These are phyloP conservation scores for Sipha maydis DNA, from an alignment of 2,888 invertebrate genomes.

Conservation along the genomic window DNA sequence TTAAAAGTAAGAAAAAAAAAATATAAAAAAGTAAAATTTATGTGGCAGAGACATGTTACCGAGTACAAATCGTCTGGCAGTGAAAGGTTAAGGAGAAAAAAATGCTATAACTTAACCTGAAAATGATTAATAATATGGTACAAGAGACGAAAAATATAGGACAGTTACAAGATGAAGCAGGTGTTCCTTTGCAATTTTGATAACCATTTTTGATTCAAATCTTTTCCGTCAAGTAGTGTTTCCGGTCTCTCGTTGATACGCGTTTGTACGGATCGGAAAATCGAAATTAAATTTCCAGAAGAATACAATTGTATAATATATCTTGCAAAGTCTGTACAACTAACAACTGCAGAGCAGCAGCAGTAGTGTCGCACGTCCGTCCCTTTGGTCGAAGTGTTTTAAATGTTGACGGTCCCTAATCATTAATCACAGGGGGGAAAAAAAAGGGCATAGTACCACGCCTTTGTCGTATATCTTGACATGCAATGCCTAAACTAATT, in stretches of 20 bases:
- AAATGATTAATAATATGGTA: background rate
- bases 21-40: no score
- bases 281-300: background rate
- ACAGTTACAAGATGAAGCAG: background rate
- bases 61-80: no score
- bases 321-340: background rate
- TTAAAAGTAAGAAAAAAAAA: no score
- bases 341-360: no score
- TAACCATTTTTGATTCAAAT: background rate
- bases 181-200: background rate
- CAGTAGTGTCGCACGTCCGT: no score
- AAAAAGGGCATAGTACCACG: conserved; percentile 28
- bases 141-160: background rate
- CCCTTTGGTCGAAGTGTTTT: conserved; percentile 23
- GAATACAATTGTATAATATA: background rate
- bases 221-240: background rate
- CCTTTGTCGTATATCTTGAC: conserved; percentile 25
- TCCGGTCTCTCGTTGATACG: background rate
- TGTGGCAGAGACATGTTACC: no score
- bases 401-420: conserved; percentile 29
- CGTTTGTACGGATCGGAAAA: background rate
- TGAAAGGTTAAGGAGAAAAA: no score
- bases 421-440: conserved; percentile 35
- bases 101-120: background rate
- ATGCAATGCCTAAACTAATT: conserved; percentile 40